phyloP scores from a whole-genome alignment of 1,140 invertebrate species.

The Heliconius himera region DNA sequence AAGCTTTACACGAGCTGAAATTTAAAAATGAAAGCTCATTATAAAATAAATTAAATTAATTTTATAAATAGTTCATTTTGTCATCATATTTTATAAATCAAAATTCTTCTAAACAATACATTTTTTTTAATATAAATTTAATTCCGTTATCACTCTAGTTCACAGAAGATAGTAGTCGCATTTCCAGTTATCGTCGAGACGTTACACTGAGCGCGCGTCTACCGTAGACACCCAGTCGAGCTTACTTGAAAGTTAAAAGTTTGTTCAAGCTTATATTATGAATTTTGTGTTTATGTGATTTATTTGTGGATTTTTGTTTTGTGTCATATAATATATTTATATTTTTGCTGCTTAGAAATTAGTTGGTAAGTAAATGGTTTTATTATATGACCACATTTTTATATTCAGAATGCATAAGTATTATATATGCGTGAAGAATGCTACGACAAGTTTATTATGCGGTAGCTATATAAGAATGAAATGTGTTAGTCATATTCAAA shows the following conservation, averaged over 20 bases:
- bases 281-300: constrained; percentile 46
- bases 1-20: not conserved
- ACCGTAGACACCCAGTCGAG: constrained; percentile 4
- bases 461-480: not conserved
- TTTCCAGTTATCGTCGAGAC: constrained; percentile 55
- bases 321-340: constrained; percentile 29
- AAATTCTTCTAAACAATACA: not conserved
- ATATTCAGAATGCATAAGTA: not conserved
- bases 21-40: not conserved
- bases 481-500: not conserved
- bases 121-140: not conserved
- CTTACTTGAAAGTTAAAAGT: constrained; percentile 21
- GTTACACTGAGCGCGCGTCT: constrained; percentile 52
- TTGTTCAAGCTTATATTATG: constrained; percentile 4
- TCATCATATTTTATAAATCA: not conserved
- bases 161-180: constrained; percentile 60
- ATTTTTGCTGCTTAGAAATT: constrained; percentile 24
- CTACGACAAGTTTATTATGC: not conserved
- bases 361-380: constrained; percentile 41
- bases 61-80: too few species aligned
- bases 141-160: constrained; percentile 63
- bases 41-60: too few species aligned
- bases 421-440: constrained; percentile 14
- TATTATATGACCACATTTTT: not conserved
- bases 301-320: constrained; percentile 40